A percentile compares a stretch with the other conserved stretches of the same genome.
These are phyloP conservation scores for Dendrolimus pini DNA, from an alignment of 2,888 invertebrate species.

Conservation along the genomic window DNA sequence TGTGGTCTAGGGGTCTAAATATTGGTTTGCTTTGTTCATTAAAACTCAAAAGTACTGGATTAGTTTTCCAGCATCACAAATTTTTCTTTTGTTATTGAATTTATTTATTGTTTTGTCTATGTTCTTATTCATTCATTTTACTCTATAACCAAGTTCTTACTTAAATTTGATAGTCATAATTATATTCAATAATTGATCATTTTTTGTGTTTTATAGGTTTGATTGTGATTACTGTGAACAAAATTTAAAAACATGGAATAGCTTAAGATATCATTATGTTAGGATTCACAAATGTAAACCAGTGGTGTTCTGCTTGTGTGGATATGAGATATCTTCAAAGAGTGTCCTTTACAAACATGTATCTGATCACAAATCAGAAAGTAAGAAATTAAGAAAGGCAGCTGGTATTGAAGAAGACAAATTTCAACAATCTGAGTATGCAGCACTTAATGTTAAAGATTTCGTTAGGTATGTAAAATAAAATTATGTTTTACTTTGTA, in stretches of 20 bases:
- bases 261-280: constrained; percentile 40
- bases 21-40: too few species aligned
- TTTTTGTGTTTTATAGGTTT: constrained; percentile 31
- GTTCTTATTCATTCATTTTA: too few species aligned
- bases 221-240: constrained; percentile 49
- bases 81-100: too few species aligned
- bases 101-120: too few species aligned
- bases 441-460: constrained; percentile 50
- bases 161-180: not conserved
- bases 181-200: not conserved
- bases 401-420: constrained; percentile 24
- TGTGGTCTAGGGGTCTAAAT: too few species aligned
- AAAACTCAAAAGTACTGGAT: too few species aligned
- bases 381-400: constrained; percentile 34
- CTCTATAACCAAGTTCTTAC: too few species aligned
- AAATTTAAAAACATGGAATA: constrained; percentile 46
- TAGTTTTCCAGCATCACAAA: too few species aligned
- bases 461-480: constrained; percentile 49
- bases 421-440: constrained; percentile 36
- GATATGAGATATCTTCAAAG: constrained; percentile 53
- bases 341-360: constrained; percentile 62
- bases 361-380: constrained; percentile 51
- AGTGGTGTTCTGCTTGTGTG: constrained; percentile 51
- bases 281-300: constrained; percentile 50
- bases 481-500: constrained; percentile 1